phyloP scores from a whole-genome alignment of 2,113 vertebrate genomes.

The Leptosomus discolor region DNA sequence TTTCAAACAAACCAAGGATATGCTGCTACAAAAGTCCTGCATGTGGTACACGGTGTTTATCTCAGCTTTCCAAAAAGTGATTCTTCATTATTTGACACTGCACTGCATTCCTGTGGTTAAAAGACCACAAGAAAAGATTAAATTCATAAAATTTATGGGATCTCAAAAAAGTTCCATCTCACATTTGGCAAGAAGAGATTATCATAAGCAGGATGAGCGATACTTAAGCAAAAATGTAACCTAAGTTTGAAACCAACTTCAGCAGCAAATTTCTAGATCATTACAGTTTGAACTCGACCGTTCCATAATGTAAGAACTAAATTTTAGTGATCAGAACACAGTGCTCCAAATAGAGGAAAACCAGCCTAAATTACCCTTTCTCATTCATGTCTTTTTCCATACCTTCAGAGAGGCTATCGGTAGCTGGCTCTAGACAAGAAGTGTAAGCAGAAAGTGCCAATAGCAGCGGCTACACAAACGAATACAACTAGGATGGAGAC shows the following conservation, averaged over 20 bases:
- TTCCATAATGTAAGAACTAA: background rate
- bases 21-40: background rate
- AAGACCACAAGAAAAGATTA: background rate
- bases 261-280: background rate
- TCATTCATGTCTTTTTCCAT: background rate
- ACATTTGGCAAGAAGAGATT: background rate
- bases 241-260: background rate
- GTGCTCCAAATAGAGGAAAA: background rate
- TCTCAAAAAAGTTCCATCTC: background rate
- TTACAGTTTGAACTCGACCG: background rate
- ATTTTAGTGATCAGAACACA: background rate
- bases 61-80: background rate
- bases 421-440: background rate
- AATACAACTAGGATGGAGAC: background rate
- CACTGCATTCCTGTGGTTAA: background rate
- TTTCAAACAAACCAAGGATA: background rate
- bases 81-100: background rate
- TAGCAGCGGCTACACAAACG: background rate
- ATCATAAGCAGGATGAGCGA: background rate
- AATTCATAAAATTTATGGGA: background rate
- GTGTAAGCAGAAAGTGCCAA: background rate
- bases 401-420: background rate
- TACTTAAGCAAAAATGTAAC: background rate
- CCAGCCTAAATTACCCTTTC: background rate
- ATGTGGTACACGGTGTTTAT: background rate